These are phyloP conservation scores for Salmo trutta DNA, from an alignment of 2,797 vertebrate species.

Conservation along the genomic window DNA sequence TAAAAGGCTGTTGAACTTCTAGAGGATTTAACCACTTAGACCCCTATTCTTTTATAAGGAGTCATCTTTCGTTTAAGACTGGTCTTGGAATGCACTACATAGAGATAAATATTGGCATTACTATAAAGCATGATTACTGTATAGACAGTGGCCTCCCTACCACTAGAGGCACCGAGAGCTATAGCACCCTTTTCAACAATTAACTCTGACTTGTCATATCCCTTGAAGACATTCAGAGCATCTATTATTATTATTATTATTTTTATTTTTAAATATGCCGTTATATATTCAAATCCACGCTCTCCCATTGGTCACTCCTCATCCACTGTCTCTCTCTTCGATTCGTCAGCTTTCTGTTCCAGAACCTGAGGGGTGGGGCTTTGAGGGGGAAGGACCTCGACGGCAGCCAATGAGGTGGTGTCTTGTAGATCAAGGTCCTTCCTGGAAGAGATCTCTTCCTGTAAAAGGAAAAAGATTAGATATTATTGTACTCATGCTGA, in stretches of 20 bases:
- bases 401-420: slow-evolving; percentile 57
- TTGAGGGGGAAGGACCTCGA: slow-evolving; percentile 65
- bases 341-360: slow-evolving; percentile 73
- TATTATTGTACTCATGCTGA: neutral
- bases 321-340: slow-evolving; percentile 78
- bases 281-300: slow-evolving; percentile 44
- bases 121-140: slow-evolving; percentile 82
- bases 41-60: slow-evolving; percentile 63
- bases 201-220: slow-evolving; percentile 36
- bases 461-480: slow-evolving; percentile 13
- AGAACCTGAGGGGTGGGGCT: slow-evolving; percentile 69
- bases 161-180: slow-evolving; percentile 69
- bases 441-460: slow-evolving; percentile 74
- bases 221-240: slow-evolving; percentile 38
- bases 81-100: slow-evolving; percentile 81
- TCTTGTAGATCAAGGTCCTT: slow-evolving; percentile 74
- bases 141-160: slow-evolving; percentile 76
- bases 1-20: slow-evolving; percentile 59
- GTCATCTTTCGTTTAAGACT: slow-evolving; percentile 69
- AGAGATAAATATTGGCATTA: slow-evolving; percentile 81
- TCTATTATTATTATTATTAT: slow-evolving; percentile 43
- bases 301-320: slow-evolving; percentile 74
- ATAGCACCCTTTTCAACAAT: slow-evolving; percentile 46
- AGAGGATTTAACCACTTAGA: slow-evolving; percentile 53
- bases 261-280: slow-evolving; percentile 26